These are phyloP conservation scores for Todiramphus saurophagus DNA, from an alignment of 2,113 vertebrate genomes.

Conservation along the genomic window DNA sequence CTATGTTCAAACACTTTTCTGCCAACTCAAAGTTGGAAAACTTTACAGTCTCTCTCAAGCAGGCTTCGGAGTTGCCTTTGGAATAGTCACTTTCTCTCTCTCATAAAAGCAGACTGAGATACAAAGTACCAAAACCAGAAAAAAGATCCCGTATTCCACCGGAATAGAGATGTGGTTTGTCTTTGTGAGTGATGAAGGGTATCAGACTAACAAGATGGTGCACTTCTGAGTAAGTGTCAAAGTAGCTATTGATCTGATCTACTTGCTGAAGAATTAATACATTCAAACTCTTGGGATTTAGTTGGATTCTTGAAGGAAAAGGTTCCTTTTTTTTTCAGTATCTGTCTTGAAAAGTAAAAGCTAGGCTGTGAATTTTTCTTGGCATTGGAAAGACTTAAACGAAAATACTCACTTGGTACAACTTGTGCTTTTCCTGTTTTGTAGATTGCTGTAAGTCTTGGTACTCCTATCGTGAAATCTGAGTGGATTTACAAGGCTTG, in stretches of 20 bases:
- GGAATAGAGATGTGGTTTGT: neutral
- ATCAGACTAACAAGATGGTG: neutral
- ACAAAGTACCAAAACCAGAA: neutral
- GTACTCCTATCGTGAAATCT: slow-evolving; percentile 91
- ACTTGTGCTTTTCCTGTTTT: slow-evolving; percentile 9
- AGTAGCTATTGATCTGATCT: neutral
- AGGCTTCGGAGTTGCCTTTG: neutral
- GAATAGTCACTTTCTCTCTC: neutral
- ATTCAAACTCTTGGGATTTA: neutral
- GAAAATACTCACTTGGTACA: neutral
- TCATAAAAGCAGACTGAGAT: neutral
- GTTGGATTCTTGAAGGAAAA: neutral
- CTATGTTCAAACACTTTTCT: neutral
- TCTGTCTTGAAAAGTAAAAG: neutral
- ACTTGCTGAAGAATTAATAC: neutral
- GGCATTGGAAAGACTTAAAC: neutral
- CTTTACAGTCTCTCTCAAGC: neutral
- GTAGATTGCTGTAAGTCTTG: slow-evolving; percentile 94
- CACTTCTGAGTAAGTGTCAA: neutral
- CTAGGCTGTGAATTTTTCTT: neutral
- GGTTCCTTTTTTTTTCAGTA: neutral
- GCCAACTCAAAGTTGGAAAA: neutral
- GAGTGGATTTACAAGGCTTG: slow-evolving; percentile 94
- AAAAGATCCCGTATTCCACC: neutral
- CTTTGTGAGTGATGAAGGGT: neutral